Base-by-base conservation (phyloP, 2,797 vertebrate species). In the Craterocephalus amniculus region DNA sequence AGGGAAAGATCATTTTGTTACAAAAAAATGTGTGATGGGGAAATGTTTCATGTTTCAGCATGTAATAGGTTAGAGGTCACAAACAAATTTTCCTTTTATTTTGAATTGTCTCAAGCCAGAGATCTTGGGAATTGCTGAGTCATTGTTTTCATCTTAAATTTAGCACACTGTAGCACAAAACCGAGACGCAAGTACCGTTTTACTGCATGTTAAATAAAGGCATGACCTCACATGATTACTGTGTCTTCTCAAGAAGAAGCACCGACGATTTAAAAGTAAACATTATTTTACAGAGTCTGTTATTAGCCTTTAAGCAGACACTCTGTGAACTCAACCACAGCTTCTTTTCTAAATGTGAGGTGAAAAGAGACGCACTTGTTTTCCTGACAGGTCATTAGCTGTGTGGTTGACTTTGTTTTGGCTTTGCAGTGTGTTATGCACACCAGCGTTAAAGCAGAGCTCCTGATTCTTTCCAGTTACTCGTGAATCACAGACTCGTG, bases 401-500 rank as follows among this genome's bases (percentile, higher is more conserved):
- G 24, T 59, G 22, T 61, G 31, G 13, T 18, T 59, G 36, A n/a
- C 40, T 9, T 56, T 62, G 20, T 73, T 61, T 59, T 60, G 80
- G 24, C 43, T 63, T 55, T 26, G 27, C 29, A n/a, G 51, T 36
- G 38, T 31, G 57, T 67, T 60, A 36, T 64, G 13, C 43, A 36
- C 26, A 32, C 14, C 36, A 45, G 43, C 43, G 58, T 14, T 32
- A 58, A 61, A 70, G 29, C 32, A 24, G 34, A 67, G 20, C 31
- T 66, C 22, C 26, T 68, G n/a, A 57, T 9, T 29, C 70, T 68
- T 31, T 70, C 45, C 55, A 76, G 31, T 70, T 34, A 26, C 64
- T 77, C 59, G 52, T 64, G 51, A 63, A 48, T 54, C 20, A 27
- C 22, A 13, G 9, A 45, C 29, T 14, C 4, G 2, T 62, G 52